phyloP scores from a whole-genome alignment of 2,888 invertebrate genomes.

The Philopedon plagiatum region DNA sequence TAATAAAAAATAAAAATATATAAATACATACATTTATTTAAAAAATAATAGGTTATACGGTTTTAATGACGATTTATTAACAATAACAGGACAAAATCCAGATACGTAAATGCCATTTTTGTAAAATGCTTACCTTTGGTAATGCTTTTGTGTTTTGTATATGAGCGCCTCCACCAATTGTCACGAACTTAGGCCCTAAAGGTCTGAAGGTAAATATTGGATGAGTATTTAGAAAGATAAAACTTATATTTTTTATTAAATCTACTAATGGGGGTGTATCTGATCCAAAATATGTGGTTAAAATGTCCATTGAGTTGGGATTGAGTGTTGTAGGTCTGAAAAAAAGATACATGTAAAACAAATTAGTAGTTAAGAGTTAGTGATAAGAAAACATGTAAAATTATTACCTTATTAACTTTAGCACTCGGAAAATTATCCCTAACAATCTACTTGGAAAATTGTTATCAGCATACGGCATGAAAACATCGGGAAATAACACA shows the following conservation, averaged over 20 bases:
- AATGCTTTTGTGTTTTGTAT: conserved; percentile 64
- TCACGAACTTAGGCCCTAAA: conserved; percentile 65
- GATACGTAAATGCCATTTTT: too few species aligned
- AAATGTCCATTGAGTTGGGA: conserved; percentile 12
- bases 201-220: conserved; percentile 65
- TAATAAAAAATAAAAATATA: too few species aligned
- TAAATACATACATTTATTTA: too few species aligned
- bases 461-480: not conserved
- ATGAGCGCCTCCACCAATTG: conserved; percentile 68
- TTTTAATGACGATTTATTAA: too few species aligned
- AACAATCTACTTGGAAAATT: not conserved
- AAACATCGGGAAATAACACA: not conserved
- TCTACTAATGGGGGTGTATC: conserved; percentile 49
- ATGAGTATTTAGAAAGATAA: conserved; percentile 68
- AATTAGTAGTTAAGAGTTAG: not conserved
- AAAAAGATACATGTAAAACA: not conserved
- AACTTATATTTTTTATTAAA: conserved; percentile 60
- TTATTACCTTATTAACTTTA: conserved; percentile 14
- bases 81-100: too few species aligned
- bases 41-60: too few species aligned
- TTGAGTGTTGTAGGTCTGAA: not conserved
- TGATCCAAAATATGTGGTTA: conserved; percentile 54
- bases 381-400: not conserved
- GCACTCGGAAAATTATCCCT: not conserved
- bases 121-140: conserved; percentile 56